Base-by-base conservation (phyloP, 2,888 invertebrate genomes). In the Sminthurinus aureus region DNA sequence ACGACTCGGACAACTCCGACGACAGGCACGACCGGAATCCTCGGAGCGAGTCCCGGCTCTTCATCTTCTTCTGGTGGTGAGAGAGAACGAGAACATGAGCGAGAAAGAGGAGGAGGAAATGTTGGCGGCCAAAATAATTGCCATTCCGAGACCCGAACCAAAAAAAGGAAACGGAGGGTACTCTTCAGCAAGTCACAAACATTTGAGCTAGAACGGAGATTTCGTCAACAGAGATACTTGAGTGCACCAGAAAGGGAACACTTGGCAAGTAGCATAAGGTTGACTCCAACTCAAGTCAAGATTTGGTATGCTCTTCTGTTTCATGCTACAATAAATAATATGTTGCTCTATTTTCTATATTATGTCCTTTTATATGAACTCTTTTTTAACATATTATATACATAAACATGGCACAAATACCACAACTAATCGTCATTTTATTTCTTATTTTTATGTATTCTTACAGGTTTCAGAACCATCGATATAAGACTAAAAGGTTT, bases 251-350 rank as follows among this genome's bases (percentile, higher is more conserved):
- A 99, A 90, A 91, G 99, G 52, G 99, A 99, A 90, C 98, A 98
- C 90, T 92, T 99, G 87, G 99, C 99, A 1, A 96, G 96, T 87
- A 93, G 98, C 89, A 99, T 99, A 87, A 93, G 97, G 82, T 92
- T 99, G 84, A 98, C 99, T 3, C 99, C 99, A 0, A 99, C 98
- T 1, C 99, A 99, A 92, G 92, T 93, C 84, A 98, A 98, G 91
- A 99, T 99, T 89, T 99, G 99, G 99, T 99, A 99, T 92, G 98
- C 98, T 91, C 99, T 99, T 90, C 94, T 98, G 90, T 99, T 99
- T 92, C 99, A 99, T 92, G 98, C 98, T 89, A 99, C 99, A 91
- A 93, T 4, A 64, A 4, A 3, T 13, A 64, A 4, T 6, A 38
- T 6, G 6, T 38, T 38, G 38, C 38, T 58, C 58, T 18, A 15